Conservation (phyloP, 1,140 invertebrate species). For the Venturia canescens region DNA sequence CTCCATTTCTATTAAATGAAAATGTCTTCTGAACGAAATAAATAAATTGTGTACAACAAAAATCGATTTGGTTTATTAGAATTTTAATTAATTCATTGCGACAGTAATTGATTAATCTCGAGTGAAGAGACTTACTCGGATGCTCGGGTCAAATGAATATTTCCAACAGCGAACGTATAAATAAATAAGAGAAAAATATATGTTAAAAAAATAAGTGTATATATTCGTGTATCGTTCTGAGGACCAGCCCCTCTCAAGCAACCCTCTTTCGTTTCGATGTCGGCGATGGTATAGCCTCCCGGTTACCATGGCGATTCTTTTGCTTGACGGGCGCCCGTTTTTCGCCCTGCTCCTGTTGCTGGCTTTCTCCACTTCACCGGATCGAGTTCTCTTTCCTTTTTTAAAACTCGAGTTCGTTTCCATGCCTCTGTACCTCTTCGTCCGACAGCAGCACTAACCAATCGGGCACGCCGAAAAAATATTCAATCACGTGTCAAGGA, state of each 20-base stretch:
- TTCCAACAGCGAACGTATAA: background rate
- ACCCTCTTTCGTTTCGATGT: slow-evolving; percentile 38
- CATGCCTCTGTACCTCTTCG: background rate
- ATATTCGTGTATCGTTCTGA: slow-evolving; percentile 28
- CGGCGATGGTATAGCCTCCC: slow-evolving; percentile 47
- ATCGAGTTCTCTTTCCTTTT: slow-evolving; percentile 22
- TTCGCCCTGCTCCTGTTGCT: slow-evolving; percentile 51
- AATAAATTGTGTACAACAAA: too few species aligned
- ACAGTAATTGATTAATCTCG: too few species aligned
- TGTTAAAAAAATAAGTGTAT: slow-evolving; percentile 9
- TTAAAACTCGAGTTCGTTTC: slow-evolving; percentile 33
- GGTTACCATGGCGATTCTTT: slow-evolving; percentile 76
- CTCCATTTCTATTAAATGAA: too few species aligned
- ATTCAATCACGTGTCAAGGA: slow-evolving; percentile 77
- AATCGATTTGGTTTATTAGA: too few species aligned
- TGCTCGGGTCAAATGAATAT: too few species aligned
- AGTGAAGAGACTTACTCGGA: too few species aligned
- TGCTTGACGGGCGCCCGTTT: slow-evolving; percentile 73
- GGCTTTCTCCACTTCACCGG: slow-evolving; percentile 47
- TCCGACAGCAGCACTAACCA: slow-evolving; percentile 69
- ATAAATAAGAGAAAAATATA: background rate
- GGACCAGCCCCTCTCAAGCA: slow-evolving; percentile 19
- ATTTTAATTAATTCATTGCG: too few species aligned
- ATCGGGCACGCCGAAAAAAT: slow-evolving; percentile 76
- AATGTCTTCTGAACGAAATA: too few species aligned